phyloP scores from a whole-genome alignment of 2,888 invertebrate species.

The Pachymerium ferrugineum region DNA sequence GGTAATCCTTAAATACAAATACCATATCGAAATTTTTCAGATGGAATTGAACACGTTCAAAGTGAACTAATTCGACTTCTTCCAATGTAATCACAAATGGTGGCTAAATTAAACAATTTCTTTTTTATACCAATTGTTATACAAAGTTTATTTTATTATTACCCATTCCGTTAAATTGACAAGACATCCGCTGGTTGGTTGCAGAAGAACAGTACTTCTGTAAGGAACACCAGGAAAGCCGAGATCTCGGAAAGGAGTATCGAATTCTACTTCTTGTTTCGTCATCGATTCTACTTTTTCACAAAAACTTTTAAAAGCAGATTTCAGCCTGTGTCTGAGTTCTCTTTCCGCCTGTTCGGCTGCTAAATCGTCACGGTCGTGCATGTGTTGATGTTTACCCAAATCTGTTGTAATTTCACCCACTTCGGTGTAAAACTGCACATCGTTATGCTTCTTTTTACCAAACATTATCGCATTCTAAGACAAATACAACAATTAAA shows the following conservation, averaged over 20 bases:
- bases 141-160: constrained; percentile 34
- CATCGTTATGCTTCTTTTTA: constrained; percentile 97
- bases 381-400: constrained; percentile 99
- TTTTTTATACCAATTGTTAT: neutral
- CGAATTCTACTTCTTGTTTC: constrained; percentile 95
- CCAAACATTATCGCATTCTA: constrained; percentile 98
- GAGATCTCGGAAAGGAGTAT: constrained; percentile 95
- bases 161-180: constrained; percentile 96
- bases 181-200: constrained; percentile 96
- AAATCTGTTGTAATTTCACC: constrained; percentile 99
- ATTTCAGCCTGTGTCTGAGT: constrained; percentile 89
- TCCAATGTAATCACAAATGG: constrained; percentile 97
- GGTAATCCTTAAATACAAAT: constrained; percentile 97
- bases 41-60: constrained; percentile 97
- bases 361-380: constrained; percentile 96
- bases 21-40: constrained; percentile 99
- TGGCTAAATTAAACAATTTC: constrained; percentile 56
- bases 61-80: constrained; percentile 96
- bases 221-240: constrained; percentile 97
- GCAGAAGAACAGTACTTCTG: constrained; percentile 89
- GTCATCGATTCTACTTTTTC: constrained; percentile 94
- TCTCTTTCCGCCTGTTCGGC: constrained; percentile 98
- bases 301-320: constrained; percentile 96
- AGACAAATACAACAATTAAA: neutral
- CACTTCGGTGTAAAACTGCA: constrained; percentile 99